Evolutionary conservation across 1,140 invertebrate species (phyloP), one percentile per base, ranked within the genome.

Genomic region (Leptinotarsa texana): DNA sequence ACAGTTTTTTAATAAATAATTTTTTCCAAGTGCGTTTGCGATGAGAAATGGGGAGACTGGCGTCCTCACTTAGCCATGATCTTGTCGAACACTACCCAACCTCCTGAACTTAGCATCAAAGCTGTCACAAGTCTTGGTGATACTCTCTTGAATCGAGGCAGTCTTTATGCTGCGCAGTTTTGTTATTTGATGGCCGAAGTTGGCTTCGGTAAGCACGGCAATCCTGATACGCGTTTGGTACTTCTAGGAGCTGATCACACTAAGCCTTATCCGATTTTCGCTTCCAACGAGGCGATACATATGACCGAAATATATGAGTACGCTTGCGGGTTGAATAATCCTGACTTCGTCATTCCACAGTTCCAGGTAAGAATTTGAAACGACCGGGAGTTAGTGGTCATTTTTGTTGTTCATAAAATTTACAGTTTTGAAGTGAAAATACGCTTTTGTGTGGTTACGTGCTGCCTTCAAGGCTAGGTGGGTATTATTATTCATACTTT

Each of bases 251-350:
- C 93, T 2, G 91, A 92, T 81, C 88, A 89, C 68, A 85, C 88
- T 73, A 88, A 89, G 77, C 81, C 88, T 4, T 91, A 91, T 77
- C 81, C 86, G n/a, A 88, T 92, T 77, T 94, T 97, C 86, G 91
- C 92, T 13, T 92, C 89, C 48, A 93, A 92, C 81, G 91, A 94
- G 83, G 94, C 96, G 4, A 93, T 98, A 68, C 95, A 97, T 87
- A 92, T 96, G 83, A 98, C 96, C 0, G 95, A 98, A 86, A 93
- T 98, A 69, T 98, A 96, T 84, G 96, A 98, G 85, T 98, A 96
- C 85, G 96, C 95, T 0, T 90, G 93, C 65, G 92, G 92, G 76
- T 88, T 98, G 47, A 92, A 91, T 76, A 92, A 94, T 80, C 89
- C 91, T n/a, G 87, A 90, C 57, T 95, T 93, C 81, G 88, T 89